Base-by-base conservation (phyloP, 2,797 vertebrate genomes). In the Argentina silus region DNA sequence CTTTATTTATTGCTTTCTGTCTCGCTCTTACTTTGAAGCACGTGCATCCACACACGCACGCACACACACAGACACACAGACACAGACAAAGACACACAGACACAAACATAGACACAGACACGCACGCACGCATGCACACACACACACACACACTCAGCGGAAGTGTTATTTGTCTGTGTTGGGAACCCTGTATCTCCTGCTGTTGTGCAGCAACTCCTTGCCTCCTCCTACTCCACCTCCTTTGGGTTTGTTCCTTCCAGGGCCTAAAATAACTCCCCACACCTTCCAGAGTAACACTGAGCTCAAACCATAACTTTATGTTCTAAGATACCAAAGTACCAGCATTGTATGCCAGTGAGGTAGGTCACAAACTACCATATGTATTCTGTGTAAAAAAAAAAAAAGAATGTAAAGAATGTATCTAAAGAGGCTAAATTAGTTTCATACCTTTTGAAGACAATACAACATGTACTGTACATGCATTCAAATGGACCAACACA, bases 191-290 rank as follows among this genome's bases (percentile, higher is more conserved):
- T 74, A 79, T 78, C 74, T 82, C 88, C 81, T 17, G 90, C 84
- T 83, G 89, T 75, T 83, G 72, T 1, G 67, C 78, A 67, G 71
- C 83, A 88, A 88, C 14, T 2, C 8, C 27, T 10, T 47, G 79
- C 78, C 78, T 59, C 62, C 73, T 79, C 65, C 65, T 67, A 10
- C 47, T 70, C 12, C 60, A 53, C 62, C 79, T 50, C 60, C 69
- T 70, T 69, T 80, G 12, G 69, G 68, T 80, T 83, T 78, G 78
- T 76, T 82, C 87, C 84, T 81, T 77, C 78, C 65, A 43, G 56
- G 72, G 60, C 75, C 75, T 55, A 80, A 90, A 92, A 92, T 90
- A 90, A 83, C 87, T 84, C 68, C 84, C 86, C 82, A 77, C 72
- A 61, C 85, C 86, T 81, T 86, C 89, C 17, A 63, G 15, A 43